These are phyloP conservation scores for Nemurella pictetii DNA, from an alignment of 2,888 invertebrate species.

Conservation along the genomic window DNA sequence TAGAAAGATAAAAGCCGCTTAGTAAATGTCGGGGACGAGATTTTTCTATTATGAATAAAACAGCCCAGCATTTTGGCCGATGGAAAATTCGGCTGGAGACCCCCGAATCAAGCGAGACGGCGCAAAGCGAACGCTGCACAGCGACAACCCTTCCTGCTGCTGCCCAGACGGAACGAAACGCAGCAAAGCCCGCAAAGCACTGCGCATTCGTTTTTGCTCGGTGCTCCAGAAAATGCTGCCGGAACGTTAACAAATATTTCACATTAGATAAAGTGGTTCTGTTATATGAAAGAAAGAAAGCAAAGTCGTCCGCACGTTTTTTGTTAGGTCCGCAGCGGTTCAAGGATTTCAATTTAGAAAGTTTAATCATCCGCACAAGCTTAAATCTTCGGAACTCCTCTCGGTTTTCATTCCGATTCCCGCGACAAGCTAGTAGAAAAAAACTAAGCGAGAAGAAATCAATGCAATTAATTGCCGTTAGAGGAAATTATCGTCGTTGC, in stretches of 20 bases:
- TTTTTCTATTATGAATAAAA: background rate
- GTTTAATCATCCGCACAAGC: background rate
- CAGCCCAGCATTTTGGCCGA: no score
- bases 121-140: no score
- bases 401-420: background rate
- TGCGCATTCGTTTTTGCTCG: background rate
- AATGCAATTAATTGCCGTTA: background rate
- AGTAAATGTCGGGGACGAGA: background rate
- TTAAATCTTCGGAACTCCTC: background rate
- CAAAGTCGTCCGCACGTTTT: background rate
- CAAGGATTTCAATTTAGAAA: background rate
- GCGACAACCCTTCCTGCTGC: background rate
- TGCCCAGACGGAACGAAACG: no score
- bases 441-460: background rate
- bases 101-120: no score
- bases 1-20: conserved; percentile 9
- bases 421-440: background rate
- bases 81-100: no score
- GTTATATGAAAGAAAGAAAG: background rate
- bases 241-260: background rate
- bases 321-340: background rate
- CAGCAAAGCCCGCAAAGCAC: background rate
- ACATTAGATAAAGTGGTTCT: background rate
- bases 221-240: background rate
- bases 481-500: background rate